Conservation (phyloP, 2,888 invertebrate species). For the Stramonita haemastoma region DNA sequence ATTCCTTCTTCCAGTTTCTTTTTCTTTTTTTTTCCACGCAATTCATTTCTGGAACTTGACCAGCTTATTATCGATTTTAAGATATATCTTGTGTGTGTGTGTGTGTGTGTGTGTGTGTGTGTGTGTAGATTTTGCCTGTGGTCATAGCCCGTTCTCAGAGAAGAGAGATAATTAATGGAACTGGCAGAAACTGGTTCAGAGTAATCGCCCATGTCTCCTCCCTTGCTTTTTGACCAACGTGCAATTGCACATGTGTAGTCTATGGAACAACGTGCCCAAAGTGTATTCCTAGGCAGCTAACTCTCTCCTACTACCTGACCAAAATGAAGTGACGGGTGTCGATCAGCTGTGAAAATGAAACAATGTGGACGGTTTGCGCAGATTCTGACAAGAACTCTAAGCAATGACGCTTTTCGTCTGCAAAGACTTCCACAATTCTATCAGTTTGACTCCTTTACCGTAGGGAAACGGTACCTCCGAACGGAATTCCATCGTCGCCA, state of each 20-base stretch:
- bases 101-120: neutral
- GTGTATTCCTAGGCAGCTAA: neutral
- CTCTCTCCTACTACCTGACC: neutral
- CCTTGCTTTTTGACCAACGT: neutral
- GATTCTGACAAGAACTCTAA: neutral
- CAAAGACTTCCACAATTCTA: neutral
- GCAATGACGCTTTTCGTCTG: neutral
- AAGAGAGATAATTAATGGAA: neutral
- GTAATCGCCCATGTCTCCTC: neutral
- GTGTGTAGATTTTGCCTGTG: neutral
- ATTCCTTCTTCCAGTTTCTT: too few relatives aligned
- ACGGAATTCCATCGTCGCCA: slow-evolving; percentile 24
- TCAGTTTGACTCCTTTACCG: neutral
- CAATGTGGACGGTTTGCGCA: neutral
- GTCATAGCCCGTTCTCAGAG: neutral
- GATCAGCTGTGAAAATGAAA: neutral
- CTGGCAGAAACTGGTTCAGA: neutral
- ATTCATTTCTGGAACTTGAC: too few relatives aligned
- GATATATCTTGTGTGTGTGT: neutral
- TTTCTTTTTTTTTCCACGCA: too few relatives aligned
- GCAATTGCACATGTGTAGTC: neutral
- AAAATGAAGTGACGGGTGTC: neutral
- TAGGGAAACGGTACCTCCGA: neutral
- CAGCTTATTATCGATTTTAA: too few relatives aligned
- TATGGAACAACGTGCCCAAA: neutral